Base-by-base conservation (phyloP, 2,888 invertebrate genomes). In the Harpagoxenus sublaevis region DNA sequence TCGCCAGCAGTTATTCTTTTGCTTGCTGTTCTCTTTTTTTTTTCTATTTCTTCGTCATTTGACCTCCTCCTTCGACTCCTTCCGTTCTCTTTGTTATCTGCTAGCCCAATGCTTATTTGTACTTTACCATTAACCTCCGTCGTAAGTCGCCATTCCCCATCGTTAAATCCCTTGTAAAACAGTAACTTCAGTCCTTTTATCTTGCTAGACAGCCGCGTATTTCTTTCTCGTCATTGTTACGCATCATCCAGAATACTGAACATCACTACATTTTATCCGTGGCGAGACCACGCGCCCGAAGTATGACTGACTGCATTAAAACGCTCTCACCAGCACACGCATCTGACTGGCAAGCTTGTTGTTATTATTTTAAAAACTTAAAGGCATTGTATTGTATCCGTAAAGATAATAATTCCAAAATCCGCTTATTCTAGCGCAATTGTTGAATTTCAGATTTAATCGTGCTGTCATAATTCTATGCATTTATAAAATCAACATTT, bases 121-220 rank as follows among this genome's bases (percentile, higher is more conserved):
- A 57, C 18, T 68, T 84, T 23, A 53, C 68, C 57, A 83, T 83
- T 83, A 82, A 74, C 84, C 62, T 57, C 45, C 45, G 28, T 23
- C 51, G 23, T 63, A 42, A 83, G 51, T 23, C 15, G 77, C 39
- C 45, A 70, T 85, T 79, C 83, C 10, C 65, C 53, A 62, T 84
- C 77, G 78, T 86, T 84, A 86, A 83, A 83, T 86, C 85, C 31
- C 63, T 68, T 48, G 66, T 81, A 82, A 84, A 88, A 81, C 66
- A 81, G 71, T 60, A 68, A 62, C 63, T 81, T 45, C 31, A 55
- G 70, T 42, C 39, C 81, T 77, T 83, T 83, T 81, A 84, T 74
- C 84, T 86, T 53, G 51, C 73, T 2, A 45, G 85, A 83, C 66
- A 78, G 78, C 15, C 73, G 45, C 23, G 35, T 65, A 42, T 63